Base-by-base conservation (phyloP, 2,888 invertebrate genomes). In the Apantesis nais region DNA sequence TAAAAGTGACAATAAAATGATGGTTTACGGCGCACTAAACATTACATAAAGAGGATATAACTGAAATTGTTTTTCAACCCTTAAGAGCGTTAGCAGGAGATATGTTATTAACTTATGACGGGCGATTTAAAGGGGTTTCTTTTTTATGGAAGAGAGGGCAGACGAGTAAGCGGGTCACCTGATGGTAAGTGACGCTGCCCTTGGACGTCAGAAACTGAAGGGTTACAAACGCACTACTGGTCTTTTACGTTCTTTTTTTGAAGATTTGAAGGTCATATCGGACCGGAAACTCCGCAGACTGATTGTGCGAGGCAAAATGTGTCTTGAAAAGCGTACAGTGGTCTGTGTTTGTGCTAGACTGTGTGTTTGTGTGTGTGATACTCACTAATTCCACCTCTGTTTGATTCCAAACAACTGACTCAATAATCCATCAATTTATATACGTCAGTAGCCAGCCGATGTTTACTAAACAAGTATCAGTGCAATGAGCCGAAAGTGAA, bases 1-100 rank as follows among this genome's bases (percentile, higher is more conserved):
- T 73, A 68, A 80, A 77, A 41, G 31, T 0, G 11, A 48, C 67
- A 52, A 44, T 80, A 76, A 81, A 79, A 73, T 67, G 72, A 74
- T 70, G 71, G 34, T 70, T 70, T 73, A 75, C 52, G 65, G 44
- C 64, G 63, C 67, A 74, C 71, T 77, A 68, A 76, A 61, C 48
- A 65, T 63, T 34, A 5, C 67, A 72, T 71, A 61, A 76, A 73
- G 72, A 62, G 67, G 67, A 22, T 11, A 7, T 72, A 68, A 68
- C 70, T 16, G 25, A 58, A 29, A 58, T 58, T 58, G 25, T 16
- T 58, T 29, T 25, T 58, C 29, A 58, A 58, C 58, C 58, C 16
- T 29, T 29, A 2, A 55, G 55, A 25, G 48, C 55, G 14, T 11
- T 14, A 5, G 14, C 5, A 25, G 2, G 25, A 58, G 14, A 58